Conservation (phyloP, 1,140 invertebrate species). For the Bombus superbus region DNA sequence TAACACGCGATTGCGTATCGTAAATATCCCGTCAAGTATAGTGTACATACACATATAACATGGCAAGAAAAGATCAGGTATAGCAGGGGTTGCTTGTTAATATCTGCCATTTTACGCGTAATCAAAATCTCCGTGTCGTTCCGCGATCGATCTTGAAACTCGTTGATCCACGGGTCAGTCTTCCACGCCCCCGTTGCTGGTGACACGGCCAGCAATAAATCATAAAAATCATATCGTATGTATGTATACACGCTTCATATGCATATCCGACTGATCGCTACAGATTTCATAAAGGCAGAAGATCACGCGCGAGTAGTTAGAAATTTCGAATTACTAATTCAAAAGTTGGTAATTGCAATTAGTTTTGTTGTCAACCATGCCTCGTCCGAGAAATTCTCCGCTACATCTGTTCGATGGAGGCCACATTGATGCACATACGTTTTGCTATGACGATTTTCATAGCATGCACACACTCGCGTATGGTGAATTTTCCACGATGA, state of each 20-base stretch:
- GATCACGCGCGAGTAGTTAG: constrained; percentile 11
- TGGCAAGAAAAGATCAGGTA: neutral
- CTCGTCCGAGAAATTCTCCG: neutral
- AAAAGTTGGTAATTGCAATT: neutral
- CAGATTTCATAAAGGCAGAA: neutral
- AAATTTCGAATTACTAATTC: constrained; percentile 1
- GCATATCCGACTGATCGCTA: neutral
- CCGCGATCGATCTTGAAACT: constrained; percentile 47
- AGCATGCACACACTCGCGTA: neutral
- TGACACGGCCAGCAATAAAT: constrained; percentile 53
- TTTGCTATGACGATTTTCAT: neutral
- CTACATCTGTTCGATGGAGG: neutral
- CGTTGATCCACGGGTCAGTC: constrained; percentile 42
- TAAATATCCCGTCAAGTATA: neutral
- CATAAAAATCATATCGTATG: constrained; percentile 37
- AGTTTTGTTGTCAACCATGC: neutral
- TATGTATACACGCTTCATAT: neutral
- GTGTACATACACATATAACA: neutral
- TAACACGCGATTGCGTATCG: neutral
- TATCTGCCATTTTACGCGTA: constrained; percentile 31
- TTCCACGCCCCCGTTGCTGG: neutral
- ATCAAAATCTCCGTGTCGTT: constrained; percentile 41
- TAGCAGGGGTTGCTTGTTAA: neutral
- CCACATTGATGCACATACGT: neutral
- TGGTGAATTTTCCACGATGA: neutral